These are phyloP conservation scores for Malurus alboscapulatus DNA, from an alignment of 2,113 vertebrate species.

Conservation along the genomic window DNA sequence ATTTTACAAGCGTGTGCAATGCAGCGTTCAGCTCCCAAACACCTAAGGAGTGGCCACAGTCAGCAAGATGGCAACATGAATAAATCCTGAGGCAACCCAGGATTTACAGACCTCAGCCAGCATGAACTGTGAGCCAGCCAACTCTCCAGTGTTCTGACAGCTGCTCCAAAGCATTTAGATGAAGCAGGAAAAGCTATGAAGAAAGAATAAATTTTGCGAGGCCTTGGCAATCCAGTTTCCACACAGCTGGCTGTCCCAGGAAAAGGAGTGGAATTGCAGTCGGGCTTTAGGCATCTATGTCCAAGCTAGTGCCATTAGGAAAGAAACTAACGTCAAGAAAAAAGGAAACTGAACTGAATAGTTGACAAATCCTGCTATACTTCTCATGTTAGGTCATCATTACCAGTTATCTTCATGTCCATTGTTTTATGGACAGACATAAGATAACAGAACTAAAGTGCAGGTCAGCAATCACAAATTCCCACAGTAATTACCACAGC, in stretches of 20 bases:
- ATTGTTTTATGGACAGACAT: background rate
- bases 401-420: background rate
- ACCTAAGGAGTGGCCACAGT: background rate
- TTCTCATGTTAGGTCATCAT: background rate
- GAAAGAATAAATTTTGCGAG: background rate
- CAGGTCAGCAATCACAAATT: background rate
- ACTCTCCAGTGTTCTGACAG: background rate
- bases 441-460: background rate
- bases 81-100: background rate
- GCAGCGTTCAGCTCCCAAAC: background rate
- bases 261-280: background rate
- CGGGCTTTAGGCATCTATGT: background rate
- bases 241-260: fast-evolving
- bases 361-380: background rate
- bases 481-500: background rate
- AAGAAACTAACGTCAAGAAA: background rate
- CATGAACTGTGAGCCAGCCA: fast-evolving
- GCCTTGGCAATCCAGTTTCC: background rate
- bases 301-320: background rate
- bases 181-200: background rate
- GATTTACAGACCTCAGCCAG: background rate
- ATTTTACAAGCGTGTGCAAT: fast-evolving
- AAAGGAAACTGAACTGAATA: background rate
- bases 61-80: background rate
- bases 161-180: background rate